phyloP scores from a whole-genome alignment of 1,140 invertebrate genomes.

The Zaprionus nigranus region DNA sequence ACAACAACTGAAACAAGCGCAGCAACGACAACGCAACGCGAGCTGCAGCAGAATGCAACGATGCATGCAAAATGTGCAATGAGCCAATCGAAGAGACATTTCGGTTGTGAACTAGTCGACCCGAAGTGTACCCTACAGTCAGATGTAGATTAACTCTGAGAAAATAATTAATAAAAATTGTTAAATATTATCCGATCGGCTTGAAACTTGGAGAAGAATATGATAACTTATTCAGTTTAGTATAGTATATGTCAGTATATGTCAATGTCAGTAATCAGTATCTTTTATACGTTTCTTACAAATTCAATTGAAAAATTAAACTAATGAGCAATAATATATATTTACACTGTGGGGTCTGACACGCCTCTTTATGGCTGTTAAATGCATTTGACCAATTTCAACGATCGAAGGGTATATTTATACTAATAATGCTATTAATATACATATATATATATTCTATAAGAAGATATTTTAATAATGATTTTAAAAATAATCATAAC shows the following conservation, averaged over 20 bases:
- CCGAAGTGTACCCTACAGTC: constrained; percentile 10
- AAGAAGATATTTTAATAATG: too few relatives aligned
- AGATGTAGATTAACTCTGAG: not conserved
- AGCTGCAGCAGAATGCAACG: constrained; percentile 50
- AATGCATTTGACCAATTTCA: too few relatives aligned
- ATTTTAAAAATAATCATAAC: not conserved
- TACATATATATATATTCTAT: too few relatives aligned
- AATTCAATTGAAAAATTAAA: too few relatives aligned
- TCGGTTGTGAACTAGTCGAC: constrained; percentile 25
- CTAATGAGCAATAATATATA: not conserved
- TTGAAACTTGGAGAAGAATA: not conserved
- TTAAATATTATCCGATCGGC: not conserved
- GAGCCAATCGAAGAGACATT: constrained; percentile 36
- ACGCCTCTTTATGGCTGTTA: too few relatives aligned
- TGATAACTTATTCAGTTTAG: too few relatives aligned
- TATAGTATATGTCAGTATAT: too few relatives aligned
- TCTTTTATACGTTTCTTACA: too few relatives aligned
- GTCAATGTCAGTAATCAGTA: too few relatives aligned
- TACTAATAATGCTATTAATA: not conserved
- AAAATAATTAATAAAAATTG: not conserved
- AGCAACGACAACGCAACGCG: constrained; percentile 15
- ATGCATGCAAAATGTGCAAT: constrained; percentile 57
- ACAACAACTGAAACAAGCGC: constrained; percentile 16
- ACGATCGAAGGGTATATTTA: too few relatives aligned
- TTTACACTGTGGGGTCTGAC: too few relatives aligned